Evolutionary conservation across 2,113 vertebrate genomes (phyloP), one percentile per base, ranked within the genome.

Genomic region (Mandrillus leucophaeus): DNA sequence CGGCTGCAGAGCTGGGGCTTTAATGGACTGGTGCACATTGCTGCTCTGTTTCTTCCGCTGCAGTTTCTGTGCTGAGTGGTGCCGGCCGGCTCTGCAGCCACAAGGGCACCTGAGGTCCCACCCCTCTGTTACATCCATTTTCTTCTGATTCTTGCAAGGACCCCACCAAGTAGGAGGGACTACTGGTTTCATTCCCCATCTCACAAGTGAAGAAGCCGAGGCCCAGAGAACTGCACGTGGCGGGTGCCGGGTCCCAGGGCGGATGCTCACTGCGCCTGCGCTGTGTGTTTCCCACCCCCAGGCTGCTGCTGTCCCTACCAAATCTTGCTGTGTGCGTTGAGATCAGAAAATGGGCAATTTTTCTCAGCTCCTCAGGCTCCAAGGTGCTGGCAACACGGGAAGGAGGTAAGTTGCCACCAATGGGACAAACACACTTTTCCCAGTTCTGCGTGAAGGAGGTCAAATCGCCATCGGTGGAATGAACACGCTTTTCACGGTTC

Each of bases 11-110:
- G 55, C 43, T 13, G 20, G 75, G 3, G 27, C 30, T 40, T 50
- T 14, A 23, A 14, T 1, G 7, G 1, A 66, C 10, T 0, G 12
- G n/a, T 2, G 3, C 2, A 4, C 16, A n/a, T 1, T 25, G 5
- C 6, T 0, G 7, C 52, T 25, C n/a, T 5, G 20, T 35, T 13
- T 12, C 30, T 11, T 0, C 18, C 0, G 0, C 2, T 0, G 87
- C 17, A 27, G 40, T n/a, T 20, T 12, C 50, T 7, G 61, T 32
- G 20, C n/a, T 14, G 2, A 8, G 32, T 14, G 20, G 59, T 23
- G 52, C 40, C 14, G 6, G 8, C 38, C 2, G 6, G 8, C 45
- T 1, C 50, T 6, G 18, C 5, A 13, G 25, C 23, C 70, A 5
- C 5, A 10, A 10, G 0, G 5, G 80, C 35, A 10, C 3, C 13